A percentile compares a stretch with the other conserved stretches of the same genome.
phyloP scores from a whole-genome alignment of 1,140 invertebrate species.

The Wiebesia pumilae region DNA sequence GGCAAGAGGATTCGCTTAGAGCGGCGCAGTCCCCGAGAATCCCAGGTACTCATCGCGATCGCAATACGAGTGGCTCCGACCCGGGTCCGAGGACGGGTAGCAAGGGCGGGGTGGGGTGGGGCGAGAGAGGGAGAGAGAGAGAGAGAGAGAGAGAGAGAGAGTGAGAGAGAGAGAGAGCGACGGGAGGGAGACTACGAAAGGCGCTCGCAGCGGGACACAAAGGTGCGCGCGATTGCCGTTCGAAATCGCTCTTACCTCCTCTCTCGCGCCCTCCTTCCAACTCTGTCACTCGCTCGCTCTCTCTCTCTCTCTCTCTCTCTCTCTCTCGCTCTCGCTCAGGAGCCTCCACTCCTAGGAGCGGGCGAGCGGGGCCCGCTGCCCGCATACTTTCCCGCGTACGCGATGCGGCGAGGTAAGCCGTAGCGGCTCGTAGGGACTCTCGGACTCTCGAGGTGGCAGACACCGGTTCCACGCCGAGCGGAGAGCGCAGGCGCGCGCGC shows the following conservation, averaged over 20 bases:
- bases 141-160: not conserved
- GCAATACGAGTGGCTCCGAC: not conserved
- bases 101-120: not conserved
- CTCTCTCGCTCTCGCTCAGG: slow-evolving; percentile 50
- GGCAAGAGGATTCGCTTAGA: not conserved
- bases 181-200: not conserved
- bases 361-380: not conserved
- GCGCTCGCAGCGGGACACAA: slow-evolving; percentile 7
- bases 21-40: not conserved
- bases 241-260: slow-evolving; percentile 40
- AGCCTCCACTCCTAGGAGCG: not conserved
- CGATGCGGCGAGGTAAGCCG: not conserved
- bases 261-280: no score
- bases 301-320: slow-evolving; percentile 39
- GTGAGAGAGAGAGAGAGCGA: slow-evolving; percentile 4
- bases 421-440: not conserved
- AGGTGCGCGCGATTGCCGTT: slow-evolving; percentile 32
- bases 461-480: slow-evolving; percentile 1
- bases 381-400: slow-evolving; percentile 1
- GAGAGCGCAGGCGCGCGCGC: slow-evolving; percentile 9
- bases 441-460: not conserved
- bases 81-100: slow-evolving; percentile 52
- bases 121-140: not conserved
- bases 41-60: not conserved
- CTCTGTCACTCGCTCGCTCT: slow-evolving; percentile 39